phyloP scores from a whole-genome alignment of 2,797 vertebrate species.

The Lerista edwardsae region DNA sequence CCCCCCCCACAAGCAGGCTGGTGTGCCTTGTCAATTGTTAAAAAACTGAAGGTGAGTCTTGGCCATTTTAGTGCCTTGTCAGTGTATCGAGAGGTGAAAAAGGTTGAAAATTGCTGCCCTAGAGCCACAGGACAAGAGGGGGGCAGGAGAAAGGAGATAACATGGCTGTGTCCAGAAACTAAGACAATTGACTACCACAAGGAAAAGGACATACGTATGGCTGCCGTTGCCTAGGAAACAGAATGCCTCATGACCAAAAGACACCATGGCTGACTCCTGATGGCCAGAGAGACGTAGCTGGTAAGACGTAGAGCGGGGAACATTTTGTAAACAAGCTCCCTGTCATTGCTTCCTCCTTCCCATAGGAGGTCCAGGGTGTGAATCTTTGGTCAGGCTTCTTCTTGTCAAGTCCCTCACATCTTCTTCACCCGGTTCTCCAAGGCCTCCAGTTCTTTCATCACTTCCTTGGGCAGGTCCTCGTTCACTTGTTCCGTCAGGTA shows the following conservation, averaged over 20 bases:
- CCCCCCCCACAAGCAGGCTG: no score
- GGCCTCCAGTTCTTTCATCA: slow-evolving; percentile 83
- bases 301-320: slow-evolving; percentile 11
- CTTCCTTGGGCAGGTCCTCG: slow-evolving; percentile 84
- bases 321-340: slow-evolving; percentile 35
- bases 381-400: not conserved
- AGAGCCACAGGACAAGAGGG: not conserved
- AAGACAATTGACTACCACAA: not conserved
- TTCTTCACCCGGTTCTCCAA: slow-evolving; percentile 82
- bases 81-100: no score
- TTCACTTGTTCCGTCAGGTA: slow-evolving; percentile 90
- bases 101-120: no score
- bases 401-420: slow-evolving; percentile 64
- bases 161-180: not conserved
- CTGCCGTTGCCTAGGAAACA: not conserved
- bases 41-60: no score
- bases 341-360: slow-evolving; percentile 21
- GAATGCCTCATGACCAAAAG: not conserved
- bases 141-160: not conserved
- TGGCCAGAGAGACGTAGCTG: not conserved
- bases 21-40: no score
- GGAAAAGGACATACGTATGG: not conserved
- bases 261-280: not conserved
- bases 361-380: not conserved
- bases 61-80: no score